phyloP scores from a whole-genome alignment of 1,140 invertebrate genomes.

The Agraylea sexmaculata region DNA sequence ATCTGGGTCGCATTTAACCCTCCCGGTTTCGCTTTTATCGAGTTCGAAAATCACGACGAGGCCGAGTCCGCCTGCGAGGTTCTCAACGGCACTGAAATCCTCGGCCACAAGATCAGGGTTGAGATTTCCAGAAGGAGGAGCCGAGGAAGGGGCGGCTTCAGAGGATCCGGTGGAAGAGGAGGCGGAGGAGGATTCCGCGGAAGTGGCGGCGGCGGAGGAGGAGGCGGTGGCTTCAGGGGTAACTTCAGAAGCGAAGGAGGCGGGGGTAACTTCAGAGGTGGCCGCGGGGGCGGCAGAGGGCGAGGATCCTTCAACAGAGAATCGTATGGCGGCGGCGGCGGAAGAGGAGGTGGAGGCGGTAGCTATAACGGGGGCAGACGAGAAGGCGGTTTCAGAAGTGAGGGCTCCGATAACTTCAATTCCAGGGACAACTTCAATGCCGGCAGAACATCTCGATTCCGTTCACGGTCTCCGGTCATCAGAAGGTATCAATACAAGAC shows the following conservation, averaged over 20 bases:
- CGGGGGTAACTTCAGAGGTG: constrained; percentile 8
- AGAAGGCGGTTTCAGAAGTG: constrained; percentile 31
- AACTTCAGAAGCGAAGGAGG: constrained; percentile 23
- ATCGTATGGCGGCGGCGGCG: constrained; percentile 5
- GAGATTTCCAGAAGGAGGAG: constrained; percentile 23
- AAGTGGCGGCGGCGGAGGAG: constrained; percentile 36
- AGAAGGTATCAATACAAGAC: constrained; percentile 20
- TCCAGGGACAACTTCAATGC: constrained; percentile 35
- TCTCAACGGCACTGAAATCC: constrained; percentile 76
- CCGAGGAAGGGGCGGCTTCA: constrained; percentile 55
- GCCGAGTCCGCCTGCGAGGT: constrained; percentile 87
- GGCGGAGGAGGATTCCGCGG: constrained; percentile 43
- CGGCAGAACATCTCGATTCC: constrained; percentile 34
- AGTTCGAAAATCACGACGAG: constrained; percentile 91
- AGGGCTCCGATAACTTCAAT: constrained; percentile 33
- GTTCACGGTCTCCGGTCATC: constrained; percentile 35
- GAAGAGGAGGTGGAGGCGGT: constrained; percentile 24
- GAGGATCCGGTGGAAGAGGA: constrained; percentile 40
- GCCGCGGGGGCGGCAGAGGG: constrained; percentile 20
- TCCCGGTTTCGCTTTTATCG: constrained; percentile 97
- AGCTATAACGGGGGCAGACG: constrained; percentile 11
- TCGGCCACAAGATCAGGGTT: constrained; percentile 58
- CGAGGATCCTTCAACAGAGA: constrained; percentile 9
- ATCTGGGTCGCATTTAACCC: constrained; percentile 71
- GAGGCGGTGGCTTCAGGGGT: constrained; percentile 37